A percentile compares a stretch with the other conserved stretches of the same genome.
phyloP scores from a whole-genome alignment of 2,797 vertebrate genomes.

The Cynodonichthys magdalenae region DNA sequence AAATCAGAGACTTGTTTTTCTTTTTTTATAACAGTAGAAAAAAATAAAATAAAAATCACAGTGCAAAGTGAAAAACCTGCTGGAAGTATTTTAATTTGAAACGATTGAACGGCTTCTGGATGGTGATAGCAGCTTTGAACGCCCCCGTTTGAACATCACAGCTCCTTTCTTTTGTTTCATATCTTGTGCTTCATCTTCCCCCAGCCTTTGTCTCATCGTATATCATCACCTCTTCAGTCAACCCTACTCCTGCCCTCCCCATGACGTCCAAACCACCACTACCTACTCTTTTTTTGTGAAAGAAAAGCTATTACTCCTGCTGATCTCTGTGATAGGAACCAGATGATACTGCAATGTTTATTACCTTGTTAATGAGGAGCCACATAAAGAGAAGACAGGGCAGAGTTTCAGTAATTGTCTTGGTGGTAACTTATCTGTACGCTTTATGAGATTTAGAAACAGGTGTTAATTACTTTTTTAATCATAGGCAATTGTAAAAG shows the following conservation, averaged over 20 bases:
- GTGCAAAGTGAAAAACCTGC: slow-evolving; percentile 12
- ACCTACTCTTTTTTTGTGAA: slow-evolving; percentile 18
- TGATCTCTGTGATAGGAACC: slow-evolving; percentile 50
- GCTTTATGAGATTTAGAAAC: slow-evolving; percentile 26
- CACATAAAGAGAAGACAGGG: slow-evolving; percentile 41
- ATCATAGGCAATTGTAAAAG: slow-evolving; percentile 6
- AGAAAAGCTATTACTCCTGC: slow-evolving; percentile 41
- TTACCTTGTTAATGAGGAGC: slow-evolving; percentile 65
- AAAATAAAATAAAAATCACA: slow-evolving; percentile 6
- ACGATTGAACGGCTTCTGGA: slow-evolving; percentile 38
- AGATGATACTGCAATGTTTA: slow-evolving; percentile 47
- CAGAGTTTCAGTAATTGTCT: slow-evolving; percentile 51
- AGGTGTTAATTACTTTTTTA: slow-evolving; percentile 27
- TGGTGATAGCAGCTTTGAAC: slow-evolving; percentile 42
- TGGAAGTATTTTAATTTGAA: slow-evolving; percentile 40
- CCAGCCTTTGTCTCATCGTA: slow-evolving; percentile 41
- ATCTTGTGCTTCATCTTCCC: slow-evolving; percentile 45
- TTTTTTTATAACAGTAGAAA: background rate
- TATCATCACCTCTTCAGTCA: slow-evolving; percentile 36
- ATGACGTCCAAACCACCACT: background rate
- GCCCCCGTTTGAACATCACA: slow-evolving; percentile 50
- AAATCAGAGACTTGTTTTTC: slow-evolving; percentile 25
- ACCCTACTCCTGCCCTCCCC: slow-evolving; percentile 2
- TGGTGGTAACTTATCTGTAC: slow-evolving; percentile 47
- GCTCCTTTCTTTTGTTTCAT: slow-evolving; percentile 34